phyloP scores from a whole-genome alignment of 2,888 invertebrate species.

The Notodonta ziczac region DNA sequence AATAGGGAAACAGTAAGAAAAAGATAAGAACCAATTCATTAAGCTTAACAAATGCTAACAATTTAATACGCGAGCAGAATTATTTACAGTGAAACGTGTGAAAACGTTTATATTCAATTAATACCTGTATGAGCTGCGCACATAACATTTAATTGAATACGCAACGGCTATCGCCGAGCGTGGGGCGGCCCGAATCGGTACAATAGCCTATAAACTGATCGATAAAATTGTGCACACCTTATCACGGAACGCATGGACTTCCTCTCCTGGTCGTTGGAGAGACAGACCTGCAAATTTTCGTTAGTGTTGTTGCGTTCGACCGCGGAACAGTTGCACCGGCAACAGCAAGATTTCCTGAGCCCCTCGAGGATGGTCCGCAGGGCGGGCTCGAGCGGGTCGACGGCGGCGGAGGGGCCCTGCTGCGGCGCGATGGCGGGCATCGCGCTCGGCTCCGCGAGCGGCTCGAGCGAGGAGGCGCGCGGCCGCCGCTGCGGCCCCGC shows the following conservation, averaged over 20 bases:
- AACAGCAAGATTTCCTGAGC: slow-evolving; percentile 72
- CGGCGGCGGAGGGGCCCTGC: slow-evolving; percentile 56
- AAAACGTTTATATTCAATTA: slow-evolving; percentile 44
- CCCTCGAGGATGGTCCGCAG: slow-evolving; percentile 71
- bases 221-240: slow-evolving; percentile 82
- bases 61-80: neutral
- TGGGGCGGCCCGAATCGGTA: slow-evolving; percentile 40
- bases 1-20: slow-evolving; percentile 71
- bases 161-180: slow-evolving; percentile 34
- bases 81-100: slow-evolving; percentile 21
- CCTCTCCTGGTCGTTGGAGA: slow-evolving; percentile 78
- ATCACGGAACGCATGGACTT: slow-evolving; percentile 87
- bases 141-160: slow-evolving; percentile 49
- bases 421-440: slow-evolving; percentile 45
- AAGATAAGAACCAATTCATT: slow-evolving; percentile 32
- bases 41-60: slow-evolving; percentile 27
- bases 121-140: slow-evolving; percentile 36
- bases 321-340: slow-evolving; percentile 73
- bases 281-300: slow-evolving; percentile 83
- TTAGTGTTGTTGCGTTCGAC: slow-evolving; percentile 63
- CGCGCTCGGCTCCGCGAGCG: slow-evolving; percentile 50
- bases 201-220: slow-evolving; percentile 43
- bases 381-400: slow-evolving; percentile 77
- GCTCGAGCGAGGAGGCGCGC: slow-evolving; percentile 70
- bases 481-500: slow-evolving; percentile 70